Evolutionary conservation across 1,140 invertebrate species (phyloP).

Genomic region (Hypsibius dujardini): DNA sequence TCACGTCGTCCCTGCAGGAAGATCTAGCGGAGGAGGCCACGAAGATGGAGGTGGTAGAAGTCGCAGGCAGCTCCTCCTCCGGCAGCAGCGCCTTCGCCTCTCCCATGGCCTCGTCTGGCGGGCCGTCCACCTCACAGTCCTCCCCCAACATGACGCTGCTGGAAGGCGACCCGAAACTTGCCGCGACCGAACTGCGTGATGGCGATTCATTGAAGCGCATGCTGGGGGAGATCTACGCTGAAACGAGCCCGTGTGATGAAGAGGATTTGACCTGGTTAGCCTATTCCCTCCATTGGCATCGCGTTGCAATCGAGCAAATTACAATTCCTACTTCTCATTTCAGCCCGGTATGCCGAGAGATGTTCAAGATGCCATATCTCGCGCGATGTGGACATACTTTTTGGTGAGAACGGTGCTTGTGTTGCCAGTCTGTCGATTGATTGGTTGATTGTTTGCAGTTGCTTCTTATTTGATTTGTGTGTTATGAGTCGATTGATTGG

Average conservation of each 20-base stretch:
- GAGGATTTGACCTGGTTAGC: constrained; percentile 10
- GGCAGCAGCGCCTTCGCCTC: not conserved
- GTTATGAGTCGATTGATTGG: no score
- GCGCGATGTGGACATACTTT: constrained; percentile 7
- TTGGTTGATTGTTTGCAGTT: no score
- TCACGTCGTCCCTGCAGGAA: not conserved
- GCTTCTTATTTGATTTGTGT: no score
- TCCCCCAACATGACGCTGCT: not conserved
- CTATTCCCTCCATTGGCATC: no score
- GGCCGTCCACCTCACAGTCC: not conserved
- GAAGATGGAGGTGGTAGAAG: no score
- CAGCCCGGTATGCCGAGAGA: constrained; percentile 22
- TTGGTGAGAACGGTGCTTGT: no score
- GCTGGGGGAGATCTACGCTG: constrained; percentile 1
- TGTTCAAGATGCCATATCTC: constrained; percentile 22
- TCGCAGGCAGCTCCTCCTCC: no score
- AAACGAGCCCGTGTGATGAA: constrained; percentile 16
- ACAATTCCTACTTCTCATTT: constrained; percentile 19
- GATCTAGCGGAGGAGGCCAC: no score
- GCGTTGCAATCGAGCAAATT: not conserved
- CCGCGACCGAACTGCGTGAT: no score
- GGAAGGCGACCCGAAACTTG: not conserved
- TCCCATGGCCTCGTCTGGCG: not conserved
- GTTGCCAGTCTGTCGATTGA: no score
- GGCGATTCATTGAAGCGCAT: not conserved